Evolutionary conservation across 2,797 vertebrate genomes (phyloP), one percentile per base, ranked within the genome.

Genomic region (Rhinogobio ventralis): DNA sequence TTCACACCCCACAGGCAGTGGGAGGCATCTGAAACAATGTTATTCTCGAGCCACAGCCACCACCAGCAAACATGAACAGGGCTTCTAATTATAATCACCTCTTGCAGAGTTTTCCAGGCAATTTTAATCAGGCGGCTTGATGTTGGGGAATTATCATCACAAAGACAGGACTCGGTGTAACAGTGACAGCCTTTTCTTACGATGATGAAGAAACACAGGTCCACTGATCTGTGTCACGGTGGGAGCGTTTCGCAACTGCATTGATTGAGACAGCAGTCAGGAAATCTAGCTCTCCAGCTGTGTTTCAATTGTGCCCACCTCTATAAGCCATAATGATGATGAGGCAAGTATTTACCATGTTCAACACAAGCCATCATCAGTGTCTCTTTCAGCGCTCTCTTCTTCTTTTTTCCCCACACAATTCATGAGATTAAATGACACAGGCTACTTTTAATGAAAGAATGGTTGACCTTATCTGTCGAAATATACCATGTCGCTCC

Each of bases 71-170:
- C 53, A 81, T 68, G 64, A 86, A 78, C 60, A 78, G 55, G 77
- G 64, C 62, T 72, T 79, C 76, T 84, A 87, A 89, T 89, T 83
- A 71, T 81, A 83, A 89, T 87, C 68, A 25, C 72, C 72, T 85
- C 80, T 83, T 72, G n/a, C 72, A 14, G 33, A 55, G 53, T 74
- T 82, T 86, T 51, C n/a, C 36, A 86, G 68, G 83, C 82, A 86
- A 86, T 89, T 88, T 86, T 88, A 89, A 89, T 88, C 89, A 88
- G 28, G 60, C 79, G 7, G 53, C 39, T 74, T 76, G 71, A 86
- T 82, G 83, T 11, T 25, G 83, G 15, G 33, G 82, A 83, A 85
- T 85, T 81, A 85, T 74, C 80, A 76, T 83, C 79, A 88, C 77
- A 87, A 88, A 88, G 57, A 77, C 72, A 79, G 75, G 71, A 77